phyloP scores from a whole-genome alignment of 2,888 invertebrate genomes.

The Spatulosminthurus flaviceps region DNA sequence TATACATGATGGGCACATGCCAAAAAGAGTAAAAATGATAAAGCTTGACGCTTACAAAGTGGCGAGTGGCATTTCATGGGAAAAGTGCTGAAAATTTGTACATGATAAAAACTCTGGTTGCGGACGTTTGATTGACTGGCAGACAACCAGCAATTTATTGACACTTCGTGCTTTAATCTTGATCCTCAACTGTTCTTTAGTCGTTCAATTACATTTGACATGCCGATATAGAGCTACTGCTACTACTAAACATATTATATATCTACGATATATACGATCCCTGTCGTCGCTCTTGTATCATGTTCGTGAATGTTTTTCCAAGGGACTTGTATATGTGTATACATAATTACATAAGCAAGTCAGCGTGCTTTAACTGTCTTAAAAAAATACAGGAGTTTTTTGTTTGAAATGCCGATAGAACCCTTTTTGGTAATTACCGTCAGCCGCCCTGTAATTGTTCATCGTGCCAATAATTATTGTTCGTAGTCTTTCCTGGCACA shows the following conservation, averaged over 20 bases:
- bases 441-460: background rate
- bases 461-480: constrained; percentile 3
- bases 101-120: background rate
- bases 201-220: background rate
- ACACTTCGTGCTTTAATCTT: constrained; percentile 16
- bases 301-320: too few species aligned
- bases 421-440: background rate
- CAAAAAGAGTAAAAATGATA: background rate
- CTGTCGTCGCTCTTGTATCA: too few species aligned
- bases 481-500: background rate
- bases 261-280: too few species aligned
- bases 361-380: too few species aligned
- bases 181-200: constrained; percentile 7
- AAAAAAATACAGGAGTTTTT: background rate
- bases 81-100: background rate
- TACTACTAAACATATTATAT: too few species aligned
- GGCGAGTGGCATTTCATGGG: too few species aligned
- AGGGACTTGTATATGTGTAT: too few species aligned
- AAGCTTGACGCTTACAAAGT: background rate
- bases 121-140: background rate
- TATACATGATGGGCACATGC: background rate
- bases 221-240: background rate
- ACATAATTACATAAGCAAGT: too few species aligned
- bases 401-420: background rate
- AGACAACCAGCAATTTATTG: background rate